Conservation (phyloP, 2,797 vertebrate genomes). For the Pelodytes ibericus region DNA sequence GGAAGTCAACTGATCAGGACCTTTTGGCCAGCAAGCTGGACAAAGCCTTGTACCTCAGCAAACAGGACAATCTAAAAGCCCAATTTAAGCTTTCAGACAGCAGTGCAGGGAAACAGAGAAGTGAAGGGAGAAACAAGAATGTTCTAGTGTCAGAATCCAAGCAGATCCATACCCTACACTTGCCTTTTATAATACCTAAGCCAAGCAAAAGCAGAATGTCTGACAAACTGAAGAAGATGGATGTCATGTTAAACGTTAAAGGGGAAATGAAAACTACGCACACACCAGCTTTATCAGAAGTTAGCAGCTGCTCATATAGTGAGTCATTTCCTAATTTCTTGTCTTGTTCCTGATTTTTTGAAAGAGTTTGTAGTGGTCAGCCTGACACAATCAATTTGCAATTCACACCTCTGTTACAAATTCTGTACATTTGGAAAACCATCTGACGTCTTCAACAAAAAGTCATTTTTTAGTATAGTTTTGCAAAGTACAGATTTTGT, state of each 20-base stretch:
- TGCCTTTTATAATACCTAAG: conserved; percentile 77
- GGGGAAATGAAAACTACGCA: conserved; percentile 84
- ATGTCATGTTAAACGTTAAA: conserved; percentile 81
- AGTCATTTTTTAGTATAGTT: no score
- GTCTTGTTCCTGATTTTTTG: background rate
- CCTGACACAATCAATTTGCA: no score
- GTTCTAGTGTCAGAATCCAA: conserved; percentile 67
- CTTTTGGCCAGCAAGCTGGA: conserved; percentile 92
- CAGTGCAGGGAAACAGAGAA: conserved; percentile 71
- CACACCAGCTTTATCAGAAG: conserved; percentile 88
- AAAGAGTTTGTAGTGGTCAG: no score
- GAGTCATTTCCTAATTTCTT: conserved; percentile 71
- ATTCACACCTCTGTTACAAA: no score
- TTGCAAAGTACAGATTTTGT: no score
- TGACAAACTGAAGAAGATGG: conserved; percentile 80
- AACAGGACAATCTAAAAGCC: conserved; percentile 82
- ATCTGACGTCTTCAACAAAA: no score
- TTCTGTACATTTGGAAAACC: no score
- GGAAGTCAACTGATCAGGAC: conserved; percentile 87
- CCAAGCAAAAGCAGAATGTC: conserved; percentile 86
- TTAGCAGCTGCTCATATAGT: conserved; percentile 97
- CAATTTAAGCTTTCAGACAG: conserved; percentile 78
- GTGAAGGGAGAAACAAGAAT: conserved; percentile 66
- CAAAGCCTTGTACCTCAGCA: conserved; percentile 90
- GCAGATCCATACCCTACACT: conserved; percentile 75